Base-by-base conservation (phyloP, 2,797 vertebrate species). In the Cynopterus sphinx region DNA sequence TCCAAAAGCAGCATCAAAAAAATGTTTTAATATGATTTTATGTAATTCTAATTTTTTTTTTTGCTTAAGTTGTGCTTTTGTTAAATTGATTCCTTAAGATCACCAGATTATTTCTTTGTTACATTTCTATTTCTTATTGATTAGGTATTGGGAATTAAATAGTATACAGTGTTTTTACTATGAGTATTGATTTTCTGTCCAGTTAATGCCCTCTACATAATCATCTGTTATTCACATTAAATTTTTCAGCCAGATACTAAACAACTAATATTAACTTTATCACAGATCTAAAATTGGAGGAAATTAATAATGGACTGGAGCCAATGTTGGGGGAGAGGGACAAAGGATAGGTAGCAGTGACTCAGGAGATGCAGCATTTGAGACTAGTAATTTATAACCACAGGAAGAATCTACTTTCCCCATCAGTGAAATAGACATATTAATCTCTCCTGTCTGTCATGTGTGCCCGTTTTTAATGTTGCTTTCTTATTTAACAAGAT, bases 1-100 rank as follows among this genome's bases (percentile, higher is more conserved):
- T 82, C 61, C 31, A 82, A 79, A 92, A 82, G 4, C 36, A 90
- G 67, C 22, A 75, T 87, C 2, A 70, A 78, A 88, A 85, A 88
- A 28, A 75, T 55, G 22, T 43, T 87, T 81, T 71, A 91, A 51
- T 91, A 43, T 49, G 36, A 90, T 90, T 90, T 84, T 94, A 81
- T 0, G 9, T 57, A 71, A 75, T 67, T 67, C 1, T 2, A 12
- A 15, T 26, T 67, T 77, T 83, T 53, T 41, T 95, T 81, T 70
- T 75, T 61, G n/a, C 22, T 75, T 81, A 61, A 86, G 21, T 88
- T 51, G 67, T 9, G 59, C 6, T 65, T 4, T 41, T 87, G 70
- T 73, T 57, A 36, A 63, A 61, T 75, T 73, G 28, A 4, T 65
- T 65, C 21, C 67, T 93, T 88, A 88, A 90, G 28, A 81, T 6